Evolutionary conservation across 2,113 vertebrate genomes (phyloP).

Genomic region (Haemorhous mexicanus): DNA sequence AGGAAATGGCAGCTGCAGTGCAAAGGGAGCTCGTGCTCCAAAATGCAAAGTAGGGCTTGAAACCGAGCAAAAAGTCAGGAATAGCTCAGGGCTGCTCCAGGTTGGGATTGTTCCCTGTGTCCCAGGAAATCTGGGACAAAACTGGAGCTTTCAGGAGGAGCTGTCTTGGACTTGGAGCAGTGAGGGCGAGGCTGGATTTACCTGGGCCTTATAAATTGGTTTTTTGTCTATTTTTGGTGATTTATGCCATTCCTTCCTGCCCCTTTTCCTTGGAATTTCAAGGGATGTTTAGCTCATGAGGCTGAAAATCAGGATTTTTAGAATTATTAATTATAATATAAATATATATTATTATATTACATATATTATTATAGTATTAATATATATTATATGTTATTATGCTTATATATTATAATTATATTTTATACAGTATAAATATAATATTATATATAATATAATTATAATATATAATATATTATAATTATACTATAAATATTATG

Average conservation of each 20-base stretch:
- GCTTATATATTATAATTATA: no score
- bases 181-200: background rate
- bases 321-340: background rate
- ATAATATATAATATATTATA: no score
- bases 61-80: background rate
- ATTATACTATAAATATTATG: no score
- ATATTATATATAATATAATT: no score
- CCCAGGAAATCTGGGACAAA: background rate
- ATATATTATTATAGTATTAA: no score
- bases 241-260: accelerated
- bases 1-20: background rate
- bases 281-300: background rate
- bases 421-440: no score
- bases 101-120: background rate
- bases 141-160: background rate
- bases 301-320: background rate
- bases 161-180: background rate
- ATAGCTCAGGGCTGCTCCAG: background rate
- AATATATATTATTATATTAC: no score
- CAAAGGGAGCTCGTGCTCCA: background rate
- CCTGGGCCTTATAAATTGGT: background rate
- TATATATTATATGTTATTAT: no score
- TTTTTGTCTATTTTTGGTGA: background rate
- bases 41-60: background rate
- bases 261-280: background rate